phyloP scores from a whole-genome alignment of 2,113 vertebrate species.

The Glaucidium brasilianum region DNA sequence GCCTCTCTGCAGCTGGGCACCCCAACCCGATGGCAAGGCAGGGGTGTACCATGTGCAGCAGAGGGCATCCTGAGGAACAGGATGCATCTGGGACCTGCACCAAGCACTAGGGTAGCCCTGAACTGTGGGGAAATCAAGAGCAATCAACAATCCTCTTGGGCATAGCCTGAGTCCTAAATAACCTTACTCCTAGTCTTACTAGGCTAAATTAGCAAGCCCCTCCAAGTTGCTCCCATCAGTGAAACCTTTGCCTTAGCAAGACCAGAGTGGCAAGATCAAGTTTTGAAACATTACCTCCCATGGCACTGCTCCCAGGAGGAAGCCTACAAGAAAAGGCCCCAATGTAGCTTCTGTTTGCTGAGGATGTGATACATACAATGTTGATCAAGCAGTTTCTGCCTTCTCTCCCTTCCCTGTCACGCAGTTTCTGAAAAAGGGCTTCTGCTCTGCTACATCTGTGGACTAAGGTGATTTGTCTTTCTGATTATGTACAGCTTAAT shows the following conservation, averaged over 20 bases:
- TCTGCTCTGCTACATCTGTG: slow-evolving; percentile 59
- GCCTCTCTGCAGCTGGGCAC: neutral
- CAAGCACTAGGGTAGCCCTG: neutral
- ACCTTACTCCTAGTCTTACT: neutral
- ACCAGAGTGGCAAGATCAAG: neutral
- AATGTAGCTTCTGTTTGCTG: slow-evolving; percentile 17
- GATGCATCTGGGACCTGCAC: neutral
- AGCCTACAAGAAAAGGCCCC: neutral
- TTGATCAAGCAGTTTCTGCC: neutral
- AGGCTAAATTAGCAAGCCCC: neutral
- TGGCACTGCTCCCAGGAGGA: neutral
- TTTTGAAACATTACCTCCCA: neutral
- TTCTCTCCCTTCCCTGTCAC: slow-evolving; percentile 56
- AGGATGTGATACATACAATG: slow-evolving; percentile 40
- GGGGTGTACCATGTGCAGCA: neutral
- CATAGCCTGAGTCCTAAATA: neutral
- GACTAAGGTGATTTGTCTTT: slow-evolving; percentile 60
- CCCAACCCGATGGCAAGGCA: rapidly evolving
- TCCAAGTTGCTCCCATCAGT: neutral
- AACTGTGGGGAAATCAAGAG: neutral
- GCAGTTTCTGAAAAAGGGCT: slow-evolving; percentile 70
- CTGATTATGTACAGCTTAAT: slow-evolving; percentile 83
- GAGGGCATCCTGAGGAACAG: neutral
- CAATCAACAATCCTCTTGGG: neutral
- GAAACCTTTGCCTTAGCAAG: neutral